Conservation (phyloP, 2,113 vertebrate species). For the Ptilorrhoa leucosticta region DNA sequence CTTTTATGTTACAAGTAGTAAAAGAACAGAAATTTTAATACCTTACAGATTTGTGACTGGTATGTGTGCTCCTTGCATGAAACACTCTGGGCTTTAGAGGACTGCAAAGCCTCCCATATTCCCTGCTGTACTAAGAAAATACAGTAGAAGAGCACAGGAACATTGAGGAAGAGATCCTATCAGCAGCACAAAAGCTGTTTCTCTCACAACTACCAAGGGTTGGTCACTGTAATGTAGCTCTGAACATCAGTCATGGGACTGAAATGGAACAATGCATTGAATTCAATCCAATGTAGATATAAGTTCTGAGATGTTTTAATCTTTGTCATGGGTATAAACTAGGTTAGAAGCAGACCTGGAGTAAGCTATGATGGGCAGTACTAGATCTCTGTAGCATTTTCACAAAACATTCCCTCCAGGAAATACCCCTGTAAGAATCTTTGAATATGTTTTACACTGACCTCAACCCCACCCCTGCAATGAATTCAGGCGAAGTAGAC, state of each 20-base stretch:
- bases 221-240: background rate
- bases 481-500: background rate
- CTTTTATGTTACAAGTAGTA: background rate
- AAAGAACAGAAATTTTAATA: background rate
- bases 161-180: background rate
- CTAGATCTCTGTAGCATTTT: background rate
- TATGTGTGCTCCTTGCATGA: background rate
- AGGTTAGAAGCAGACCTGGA: background rate
- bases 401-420: background rate
- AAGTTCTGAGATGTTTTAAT: background rate
- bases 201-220: background rate
- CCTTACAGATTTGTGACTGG: background rate
- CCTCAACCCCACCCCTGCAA: accelerated
- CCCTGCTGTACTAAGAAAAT: background rate
- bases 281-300: background rate
- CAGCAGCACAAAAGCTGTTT: background rate
- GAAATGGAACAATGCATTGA: background rate
- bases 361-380: background rate
- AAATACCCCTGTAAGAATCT: background rate
- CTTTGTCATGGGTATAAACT: background rate
- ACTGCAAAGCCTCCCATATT: background rate
- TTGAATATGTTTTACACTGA: background rate
- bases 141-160: background rate
- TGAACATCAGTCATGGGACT: background rate
- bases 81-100: background rate